A percentile compares a stretch with the other conserved stretches of the same genome.
Conservation (phyloP, 2,888 invertebrate species). For the Nomada flava region DNA sequence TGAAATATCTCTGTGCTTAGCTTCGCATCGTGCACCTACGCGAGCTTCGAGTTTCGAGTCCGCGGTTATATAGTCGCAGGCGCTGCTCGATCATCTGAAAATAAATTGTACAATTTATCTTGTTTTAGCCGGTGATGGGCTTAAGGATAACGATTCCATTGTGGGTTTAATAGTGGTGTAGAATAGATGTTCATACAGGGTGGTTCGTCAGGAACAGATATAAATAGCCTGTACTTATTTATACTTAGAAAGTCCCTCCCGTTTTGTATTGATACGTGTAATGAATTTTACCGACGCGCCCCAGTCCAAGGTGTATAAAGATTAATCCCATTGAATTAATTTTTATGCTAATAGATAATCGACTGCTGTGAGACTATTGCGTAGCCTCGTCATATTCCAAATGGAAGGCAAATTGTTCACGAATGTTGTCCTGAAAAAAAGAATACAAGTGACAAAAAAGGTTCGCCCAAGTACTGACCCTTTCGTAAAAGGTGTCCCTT, state of each 20-base stretch:
- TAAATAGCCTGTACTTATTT: background rate
- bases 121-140: conserved; percentile 44
- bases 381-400: background rate
- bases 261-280: too few relatives aligned
- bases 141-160: conserved; percentile 47
- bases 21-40: conserved; percentile 48
- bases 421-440: background rate
- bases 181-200: conserved; percentile 18
- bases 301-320: background rate
- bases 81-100: conserved; percentile 17
- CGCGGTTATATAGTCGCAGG: background rate
- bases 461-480: background rate
- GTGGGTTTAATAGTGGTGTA: conserved; percentile 31
- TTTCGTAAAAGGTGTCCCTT: conserved; percentile 8
- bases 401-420: too few relatives aligned
- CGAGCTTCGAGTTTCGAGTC: conserved; percentile 22
- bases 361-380: background rate
- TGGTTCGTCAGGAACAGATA: background rate
- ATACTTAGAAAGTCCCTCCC: background rate
- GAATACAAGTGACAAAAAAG: background rate
- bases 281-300: too few relatives aligned
- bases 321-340: background rate
- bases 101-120: conserved; percentile 44
- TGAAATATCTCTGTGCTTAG: conserved; percentile 45
- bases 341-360: background rate